A percentile compares a stretch with the other conserved stretches of the same genome.
These are phyloP conservation scores for Augiades crinisus DNA, from an alignment of 2,888 invertebrate species.

Conservation along the genomic window DNA sequence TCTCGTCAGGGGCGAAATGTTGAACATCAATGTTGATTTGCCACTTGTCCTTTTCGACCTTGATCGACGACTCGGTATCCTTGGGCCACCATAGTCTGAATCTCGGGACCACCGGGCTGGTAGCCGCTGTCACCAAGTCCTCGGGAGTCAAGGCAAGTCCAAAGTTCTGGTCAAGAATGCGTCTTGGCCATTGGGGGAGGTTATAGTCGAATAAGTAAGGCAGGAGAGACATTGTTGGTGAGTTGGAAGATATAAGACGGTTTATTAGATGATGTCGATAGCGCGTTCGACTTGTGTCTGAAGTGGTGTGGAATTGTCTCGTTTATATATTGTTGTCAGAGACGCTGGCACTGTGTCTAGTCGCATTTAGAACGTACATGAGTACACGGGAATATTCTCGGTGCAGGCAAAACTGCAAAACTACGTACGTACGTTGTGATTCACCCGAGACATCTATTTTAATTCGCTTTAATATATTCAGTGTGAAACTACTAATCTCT, in stretches of 20 bases:
- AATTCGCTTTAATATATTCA: background rate
- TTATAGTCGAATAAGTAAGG: constrained; percentile 63
- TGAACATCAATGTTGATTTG: constrained; percentile 88
- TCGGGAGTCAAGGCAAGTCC: constrained; percentile 65
- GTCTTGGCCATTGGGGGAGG: constrained; percentile 55
- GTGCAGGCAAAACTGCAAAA: constrained; percentile 33
- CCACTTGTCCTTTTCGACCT: constrained; percentile 79
- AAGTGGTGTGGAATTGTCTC: constrained; percentile 28
- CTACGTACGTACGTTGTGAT: constrained; percentile 26
- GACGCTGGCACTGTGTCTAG: constrained; percentile 35
- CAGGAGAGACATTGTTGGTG: constrained; percentile 52
- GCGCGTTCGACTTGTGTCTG: constrained; percentile 38
- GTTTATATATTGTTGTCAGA: constrained; percentile 40
- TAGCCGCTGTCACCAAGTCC: constrained; percentile 53
- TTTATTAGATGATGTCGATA: constrained; percentile 17
- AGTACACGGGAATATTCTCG: constrained; percentile 43
- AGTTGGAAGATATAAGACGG: background rate
- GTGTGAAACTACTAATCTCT: background rate
- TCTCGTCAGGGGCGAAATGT: constrained; percentile 88
- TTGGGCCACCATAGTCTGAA: constrained; percentile 57
- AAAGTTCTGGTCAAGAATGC: constrained; percentile 68
- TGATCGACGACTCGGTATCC: constrained; percentile 73
- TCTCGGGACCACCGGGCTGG: constrained; percentile 49
- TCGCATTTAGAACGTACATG: constrained; percentile 34
- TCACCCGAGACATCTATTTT: constrained; percentile 26